These are phyloP conservation scores for Etheostoma perlongum DNA, from an alignment of 2,797 vertebrate species.

Conservation along the genomic window DNA sequence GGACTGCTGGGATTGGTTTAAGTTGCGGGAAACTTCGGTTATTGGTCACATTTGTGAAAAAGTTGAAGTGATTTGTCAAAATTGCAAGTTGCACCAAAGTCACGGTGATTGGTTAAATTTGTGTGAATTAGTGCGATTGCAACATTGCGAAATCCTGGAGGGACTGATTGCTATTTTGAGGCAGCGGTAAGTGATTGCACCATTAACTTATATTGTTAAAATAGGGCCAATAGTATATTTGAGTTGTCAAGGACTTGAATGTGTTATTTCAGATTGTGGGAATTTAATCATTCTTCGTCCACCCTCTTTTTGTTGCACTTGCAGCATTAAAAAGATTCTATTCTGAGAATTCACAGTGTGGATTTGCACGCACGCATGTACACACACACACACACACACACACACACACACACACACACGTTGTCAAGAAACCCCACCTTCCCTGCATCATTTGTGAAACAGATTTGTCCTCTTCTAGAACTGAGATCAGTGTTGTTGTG, in stretches of 20 bases:
- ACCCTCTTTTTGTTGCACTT: background rate
- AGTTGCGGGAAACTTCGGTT: too few relatives aligned
- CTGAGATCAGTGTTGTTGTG: conserved; percentile 15
- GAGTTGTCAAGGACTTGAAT: background rate
- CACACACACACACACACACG: background rate
- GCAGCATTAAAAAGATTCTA: background rate
- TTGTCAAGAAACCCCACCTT: background rate
- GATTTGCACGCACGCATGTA: background rate
- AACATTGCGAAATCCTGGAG: too few relatives aligned
- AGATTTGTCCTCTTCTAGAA: conserved; percentile 35
- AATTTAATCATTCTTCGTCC: background rate
- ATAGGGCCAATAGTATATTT: background rate
- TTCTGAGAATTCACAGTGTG: background rate
- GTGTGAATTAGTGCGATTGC: too few relatives aligned
- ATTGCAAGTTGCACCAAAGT: too few relatives aligned
- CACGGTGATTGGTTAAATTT: too few relatives aligned
- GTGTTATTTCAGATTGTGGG: background rate
- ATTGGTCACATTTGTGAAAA: too few relatives aligned
- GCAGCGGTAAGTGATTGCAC: too few relatives aligned
- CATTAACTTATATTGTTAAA: too few relatives aligned
- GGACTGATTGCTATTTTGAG: too few relatives aligned
- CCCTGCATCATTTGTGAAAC: conserved; percentile 26
- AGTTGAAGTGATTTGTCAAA: too few relatives aligned
- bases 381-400: conserved; percentile 4
- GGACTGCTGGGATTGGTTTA: too few relatives aligned